Evolutionary conservation across 2,888 invertebrate genomes (phyloP), one percentile per base, ranked within the genome.

Genomic region (Scotopteryx bipunctaria): DNA sequence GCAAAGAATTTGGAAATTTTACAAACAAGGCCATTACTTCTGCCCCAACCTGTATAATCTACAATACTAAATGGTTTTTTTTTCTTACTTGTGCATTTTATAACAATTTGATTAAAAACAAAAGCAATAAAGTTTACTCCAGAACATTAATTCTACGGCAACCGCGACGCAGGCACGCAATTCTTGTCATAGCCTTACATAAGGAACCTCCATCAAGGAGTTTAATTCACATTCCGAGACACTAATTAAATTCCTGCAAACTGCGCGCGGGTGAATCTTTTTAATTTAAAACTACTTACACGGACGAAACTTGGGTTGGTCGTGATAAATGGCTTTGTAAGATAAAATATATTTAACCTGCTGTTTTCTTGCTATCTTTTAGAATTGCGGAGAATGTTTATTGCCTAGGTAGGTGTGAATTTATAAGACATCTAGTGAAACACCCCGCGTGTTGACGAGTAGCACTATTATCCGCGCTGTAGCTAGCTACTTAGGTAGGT

Each of bases 231-330:
- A 78, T 80, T 77, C 78, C 75, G 61, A 71, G 61, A 63, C 74
- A 76, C 68, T 84, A 84, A 86, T 86, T 82, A 85, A 84, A 86
- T 85, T 83, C 83, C 80, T 62, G 63, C 68, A 68, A 69, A 71
- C 68, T 71, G 66, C 60, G 68, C 63, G 68, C 62, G 67, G 63
- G 66, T 63, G 66, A 73, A 75, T 74, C 71, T 75, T 74, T 76
- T 72, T 64, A 71, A 69, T 69, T 70, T 64, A 61, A 64, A 67
- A 66, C 66, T 64, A 61, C 57, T 58, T 50, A 54, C 49, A 58
- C 55, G 43, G 31, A 25, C 27, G 35, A 38, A 57, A 60, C 55
- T 57, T 55, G 15, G 29, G 9, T 14, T 4, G 14, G 11, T 14
- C 21, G 9, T 21, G 25, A 0, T 27, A 9, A 9, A 27, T 11